Evolutionary conservation across 92 coral and sea anemone genomes (phyloP).

Genomic region (Bergia puertoricense): DNA sequence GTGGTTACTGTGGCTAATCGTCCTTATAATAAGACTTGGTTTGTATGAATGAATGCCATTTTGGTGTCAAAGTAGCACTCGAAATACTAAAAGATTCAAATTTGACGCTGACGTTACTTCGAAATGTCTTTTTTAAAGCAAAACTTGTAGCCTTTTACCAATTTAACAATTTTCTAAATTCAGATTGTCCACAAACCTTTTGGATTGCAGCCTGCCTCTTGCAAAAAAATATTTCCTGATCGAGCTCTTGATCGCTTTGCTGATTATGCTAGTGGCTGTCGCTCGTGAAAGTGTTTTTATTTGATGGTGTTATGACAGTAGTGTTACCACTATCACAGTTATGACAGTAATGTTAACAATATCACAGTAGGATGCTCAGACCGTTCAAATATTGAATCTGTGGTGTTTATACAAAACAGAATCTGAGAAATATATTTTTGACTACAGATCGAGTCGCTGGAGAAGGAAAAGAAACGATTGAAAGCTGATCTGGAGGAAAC

Average conservation of each 20-base stretch:
- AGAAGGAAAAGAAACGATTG: slow-evolving; percentile 90
- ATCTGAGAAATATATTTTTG: not conserved
- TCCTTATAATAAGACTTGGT: not conserved
- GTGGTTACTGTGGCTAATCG: not conserved
- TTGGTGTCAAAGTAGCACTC: not conserved
- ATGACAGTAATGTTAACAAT: no score
- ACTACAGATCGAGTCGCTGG: slow-evolving; percentile 72
- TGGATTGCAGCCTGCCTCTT: not conserved
- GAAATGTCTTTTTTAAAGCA: not conserved
- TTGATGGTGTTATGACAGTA: no score
- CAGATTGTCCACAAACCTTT: not conserved
- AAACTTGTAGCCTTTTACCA: no score
- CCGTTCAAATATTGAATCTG: not conserved
- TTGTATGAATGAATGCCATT: not conserved
- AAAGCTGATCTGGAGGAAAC: slow-evolving; percentile 90
- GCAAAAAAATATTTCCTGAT: not conserved
- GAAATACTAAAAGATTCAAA: not conserved
- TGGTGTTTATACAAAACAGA: no score
- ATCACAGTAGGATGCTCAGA: not conserved
- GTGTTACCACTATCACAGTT: no score
- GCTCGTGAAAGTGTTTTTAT: no score
- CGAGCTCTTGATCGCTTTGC: not conserved
- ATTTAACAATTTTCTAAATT: no score
- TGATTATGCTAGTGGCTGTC: no score
- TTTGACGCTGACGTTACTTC: no score